Conservation (phyloP, 2,797 vertebrate species). For the Hydrolagus colliei region DNA sequence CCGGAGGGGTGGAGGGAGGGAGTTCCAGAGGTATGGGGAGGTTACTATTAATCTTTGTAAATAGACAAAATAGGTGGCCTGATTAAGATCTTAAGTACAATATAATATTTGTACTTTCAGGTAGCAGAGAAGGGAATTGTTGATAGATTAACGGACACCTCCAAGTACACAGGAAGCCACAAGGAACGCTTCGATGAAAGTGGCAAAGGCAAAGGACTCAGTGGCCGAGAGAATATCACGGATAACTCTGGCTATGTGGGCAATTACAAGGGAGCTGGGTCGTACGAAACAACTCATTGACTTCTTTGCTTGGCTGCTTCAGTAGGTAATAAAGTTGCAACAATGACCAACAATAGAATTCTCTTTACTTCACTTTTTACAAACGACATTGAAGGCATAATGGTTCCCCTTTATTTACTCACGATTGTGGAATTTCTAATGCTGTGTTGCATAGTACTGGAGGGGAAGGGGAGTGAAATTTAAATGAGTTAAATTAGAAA, state of each 20-base stretch:
- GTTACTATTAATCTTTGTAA: not conserved
- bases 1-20: too few relatives aligned
- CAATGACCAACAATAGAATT: too few relatives aligned
- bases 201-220: constrained; percentile 78
- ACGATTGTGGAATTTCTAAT: too few relatives aligned
- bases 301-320: too few relatives aligned
- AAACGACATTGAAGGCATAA: too few relatives aligned
- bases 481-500: too few relatives aligned
- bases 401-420: too few relatives aligned
- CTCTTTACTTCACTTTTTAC: too few relatives aligned
- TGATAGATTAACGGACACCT: constrained; percentile 82
- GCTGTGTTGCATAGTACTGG: too few relatives aligned
- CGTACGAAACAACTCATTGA: constrained; percentile 61
- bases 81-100: not conserved
- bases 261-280: constrained; percentile 82
- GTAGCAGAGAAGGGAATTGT: constrained; percentile 74
- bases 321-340: too few relatives aligned
- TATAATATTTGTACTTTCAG: constrained; percentile 48
- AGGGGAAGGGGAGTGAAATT: too few relatives aligned
- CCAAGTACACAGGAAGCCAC: constrained; percentile 87
- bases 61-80: not conserved
- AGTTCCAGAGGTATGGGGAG: too few relatives aligned
- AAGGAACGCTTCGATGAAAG: constrained; percentile 83
- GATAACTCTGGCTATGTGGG: constrained; percentile 83
- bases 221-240: constrained; percentile 79